Base-by-base conservation (phyloP, 2,797 vertebrate genomes). In the Hemibagrus guttatus region DNA sequence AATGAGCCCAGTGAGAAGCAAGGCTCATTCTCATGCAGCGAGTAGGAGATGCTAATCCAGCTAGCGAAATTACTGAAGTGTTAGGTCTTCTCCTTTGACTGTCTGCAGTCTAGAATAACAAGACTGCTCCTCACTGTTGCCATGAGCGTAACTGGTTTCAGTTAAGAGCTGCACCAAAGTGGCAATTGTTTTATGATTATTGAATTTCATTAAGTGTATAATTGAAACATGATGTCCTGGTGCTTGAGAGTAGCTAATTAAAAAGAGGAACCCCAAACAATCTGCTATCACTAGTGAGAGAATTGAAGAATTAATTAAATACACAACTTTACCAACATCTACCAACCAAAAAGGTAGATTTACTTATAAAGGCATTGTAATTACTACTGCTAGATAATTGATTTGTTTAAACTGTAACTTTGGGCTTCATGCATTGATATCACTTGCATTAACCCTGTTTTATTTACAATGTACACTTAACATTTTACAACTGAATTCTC, bases 101-200 rank as follows among this genome's bases (percentile, higher is more conserved):
- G 49, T 46, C 59, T 85, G 85, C 83, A 12, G 63, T 81, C 72
- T 81, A 84, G 78, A 82, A 89, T 90, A 86, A 89, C 90, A 91
- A 58, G 42, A 58, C 63, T 68, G 85, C 59, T 86, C 74, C 83
- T 89, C 81, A 84, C 69, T 84, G 85, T 86, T 89, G 83, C 81
- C 64, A 46, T 89, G 84, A 91, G 87, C 89, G 26, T 91, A 91
- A 92, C 91, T 90, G 86, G 84, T 91, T 92, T 90, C 49, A 92
- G 87, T 90, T 79, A 91, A 86, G 72, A 85, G 89, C 84, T 88
- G 83, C 86, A 89, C 86, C 86, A 88, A 90, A 90, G 90, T 89
- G 76, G 85, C 90, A 92, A 93, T 91, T 88, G 89, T 92, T 93
- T 92, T 91, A 92, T 92, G 87, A 93, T 92, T 90, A 91, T 91